These are phyloP conservation scores for Drosophila paulistorum DNA, from an alignment of 1,140 invertebrate genomes.

Conservation along the genomic window DNA sequence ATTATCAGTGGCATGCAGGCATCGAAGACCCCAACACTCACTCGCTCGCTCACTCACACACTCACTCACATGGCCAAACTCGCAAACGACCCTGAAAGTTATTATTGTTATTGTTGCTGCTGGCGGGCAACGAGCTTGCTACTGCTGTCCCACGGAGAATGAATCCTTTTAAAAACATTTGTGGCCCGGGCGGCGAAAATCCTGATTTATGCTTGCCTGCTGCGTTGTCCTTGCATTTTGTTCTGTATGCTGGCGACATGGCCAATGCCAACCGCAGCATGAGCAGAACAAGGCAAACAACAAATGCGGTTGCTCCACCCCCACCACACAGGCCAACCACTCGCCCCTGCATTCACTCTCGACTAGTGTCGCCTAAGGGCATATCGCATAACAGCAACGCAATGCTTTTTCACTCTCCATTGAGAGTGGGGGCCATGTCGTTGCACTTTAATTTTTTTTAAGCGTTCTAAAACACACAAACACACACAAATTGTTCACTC, in stretches of 20 bases:
- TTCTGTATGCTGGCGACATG: constrained; percentile 68
- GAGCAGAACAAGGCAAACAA: constrained; percentile 49
- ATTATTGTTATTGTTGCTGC: constrained; percentile 56
- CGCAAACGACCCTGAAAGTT: constrained; percentile 52
- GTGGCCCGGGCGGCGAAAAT: constrained; percentile 75
- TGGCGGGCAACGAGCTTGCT: constrained; percentile 15
- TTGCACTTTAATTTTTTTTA: constrained; percentile 73
- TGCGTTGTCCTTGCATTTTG: constrained; percentile 61
- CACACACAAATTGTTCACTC: constrained; percentile 57
- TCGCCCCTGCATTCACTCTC: constrained; percentile 7
- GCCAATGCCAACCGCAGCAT: constrained; percentile 75
- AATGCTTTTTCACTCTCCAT: not conserved
- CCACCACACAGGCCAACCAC: not conserved
- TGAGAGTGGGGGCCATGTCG: constrained; percentile 17
- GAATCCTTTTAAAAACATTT: constrained; percentile 81
- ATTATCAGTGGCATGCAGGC: constrained; percentile 71
- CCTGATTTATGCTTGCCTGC: constrained; percentile 79
- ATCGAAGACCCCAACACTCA: not conserved
- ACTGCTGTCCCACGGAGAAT: constrained; percentile 31
- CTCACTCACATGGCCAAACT: constrained; percentile 3
- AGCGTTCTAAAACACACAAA: constrained; percentile 36
- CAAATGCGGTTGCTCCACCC: constrained; percentile 53
- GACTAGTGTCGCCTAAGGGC: constrained; percentile 49
- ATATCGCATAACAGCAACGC: constrained; percentile 61
- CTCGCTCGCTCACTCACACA: too few species aligned